A percentile compares a stretch with the other conserved stretches of the same genome.
phyloP scores from a whole-genome alignment of 2,113 vertebrate species.

The Antechinus flavipes region DNA sequence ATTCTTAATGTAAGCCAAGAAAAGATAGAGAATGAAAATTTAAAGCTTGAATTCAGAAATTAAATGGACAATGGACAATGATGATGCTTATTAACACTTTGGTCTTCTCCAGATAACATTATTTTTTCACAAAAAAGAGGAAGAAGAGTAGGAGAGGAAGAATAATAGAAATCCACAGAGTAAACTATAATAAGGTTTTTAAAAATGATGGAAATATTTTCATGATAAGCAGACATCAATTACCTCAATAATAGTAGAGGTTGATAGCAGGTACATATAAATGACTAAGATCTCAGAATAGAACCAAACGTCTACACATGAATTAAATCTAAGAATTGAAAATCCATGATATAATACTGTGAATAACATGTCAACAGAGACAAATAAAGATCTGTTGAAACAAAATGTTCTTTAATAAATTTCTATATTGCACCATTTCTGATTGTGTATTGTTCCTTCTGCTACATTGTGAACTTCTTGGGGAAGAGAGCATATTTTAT shows the following conservation, averaged over 20 bases:
- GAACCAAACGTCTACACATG: neutral
- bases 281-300: neutral
- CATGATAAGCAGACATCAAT: neutral
- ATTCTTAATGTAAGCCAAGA: neutral
- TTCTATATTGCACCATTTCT: neutral
- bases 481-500: neutral
- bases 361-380: neutral
- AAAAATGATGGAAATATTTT: neutral
- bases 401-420: neutral
- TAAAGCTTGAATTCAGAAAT: neutral
- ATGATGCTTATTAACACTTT: neutral
- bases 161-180: neutral
- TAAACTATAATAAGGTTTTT: neutral
- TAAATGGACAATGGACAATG: neutral
- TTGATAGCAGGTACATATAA: neutral
- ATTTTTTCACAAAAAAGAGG: neutral
- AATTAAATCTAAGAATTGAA: neutral
- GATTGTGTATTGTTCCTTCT: neutral
- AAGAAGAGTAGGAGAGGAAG: neutral
- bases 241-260: neutral
- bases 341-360: neutral
- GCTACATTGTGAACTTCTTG: neutral
- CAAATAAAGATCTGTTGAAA: neutral
- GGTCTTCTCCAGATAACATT: neutral
- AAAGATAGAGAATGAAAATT: neutral